Conservation (phyloP, 2,113 vertebrate genomes). For the Rhynchopsitta pachyrhyncha region DNA sequence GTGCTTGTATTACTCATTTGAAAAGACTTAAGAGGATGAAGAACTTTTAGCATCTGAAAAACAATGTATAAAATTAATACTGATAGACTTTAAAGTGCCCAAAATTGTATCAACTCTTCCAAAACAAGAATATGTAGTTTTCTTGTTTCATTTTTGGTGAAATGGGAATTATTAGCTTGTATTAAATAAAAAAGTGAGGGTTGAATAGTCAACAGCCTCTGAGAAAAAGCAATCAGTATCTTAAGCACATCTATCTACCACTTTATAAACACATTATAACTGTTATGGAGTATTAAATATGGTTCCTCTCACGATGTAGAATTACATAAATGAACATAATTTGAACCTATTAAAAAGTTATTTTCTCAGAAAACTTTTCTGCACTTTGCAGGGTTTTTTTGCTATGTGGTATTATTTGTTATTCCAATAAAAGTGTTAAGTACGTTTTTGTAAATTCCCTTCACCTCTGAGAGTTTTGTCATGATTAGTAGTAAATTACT, state of each 20-base stretch:
- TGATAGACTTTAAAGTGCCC: background rate
- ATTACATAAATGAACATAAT: background rate
- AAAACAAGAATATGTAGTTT: background rate
- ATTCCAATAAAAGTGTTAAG: background rate
- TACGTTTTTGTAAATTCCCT: background rate
- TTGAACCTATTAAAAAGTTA: background rate
- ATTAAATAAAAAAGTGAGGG: background rate
- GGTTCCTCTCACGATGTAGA: background rate
- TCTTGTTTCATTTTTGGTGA: background rate
- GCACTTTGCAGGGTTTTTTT: background rate
- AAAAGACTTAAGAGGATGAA: background rate
- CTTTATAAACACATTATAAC: background rate
- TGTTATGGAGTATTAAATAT: background rate
- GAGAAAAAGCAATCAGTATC: background rate
- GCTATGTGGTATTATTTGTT: background rate
- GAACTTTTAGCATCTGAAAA: background rate
- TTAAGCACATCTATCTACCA: background rate
- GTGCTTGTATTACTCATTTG: background rate
- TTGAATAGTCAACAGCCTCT: background rate
- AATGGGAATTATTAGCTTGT: background rate
- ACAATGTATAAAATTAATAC: background rate
- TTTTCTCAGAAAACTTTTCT: background rate
- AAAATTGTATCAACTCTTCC: background rate
- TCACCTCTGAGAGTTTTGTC: background rate
- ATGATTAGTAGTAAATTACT: background rate